A percentile compares a stretch with the other conserved stretches of the same genome.
Evolutionary conservation across 2,797 vertebrate species (phyloP).

Genomic region (Silurus aristotelis): DNA sequence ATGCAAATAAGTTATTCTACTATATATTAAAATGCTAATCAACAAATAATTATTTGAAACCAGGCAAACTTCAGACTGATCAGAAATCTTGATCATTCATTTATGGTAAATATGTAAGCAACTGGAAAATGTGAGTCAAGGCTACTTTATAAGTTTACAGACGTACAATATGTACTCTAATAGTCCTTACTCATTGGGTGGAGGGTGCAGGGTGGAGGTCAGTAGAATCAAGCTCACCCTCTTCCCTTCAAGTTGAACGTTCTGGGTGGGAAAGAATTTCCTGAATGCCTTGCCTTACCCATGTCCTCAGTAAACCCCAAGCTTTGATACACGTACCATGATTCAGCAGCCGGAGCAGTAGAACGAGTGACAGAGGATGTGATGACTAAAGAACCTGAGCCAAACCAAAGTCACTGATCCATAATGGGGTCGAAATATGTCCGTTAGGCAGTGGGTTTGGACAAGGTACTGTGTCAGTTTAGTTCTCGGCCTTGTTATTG

Average conservation of each 20-base stretch:
- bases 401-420: constrained; percentile 36
- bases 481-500: not conserved
- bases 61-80: not conserved
- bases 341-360: constrained; percentile 15
- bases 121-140: not conserved
- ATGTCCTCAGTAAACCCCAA: constrained; percentile 35
- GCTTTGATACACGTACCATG: constrained; percentile 4
- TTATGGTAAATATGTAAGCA: not conserved
- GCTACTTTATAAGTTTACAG: not conserved
- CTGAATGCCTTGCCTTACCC: constrained; percentile 16
- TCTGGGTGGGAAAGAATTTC: constrained; percentile 44
- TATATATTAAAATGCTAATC: not conserved
- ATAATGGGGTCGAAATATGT: not conserved
- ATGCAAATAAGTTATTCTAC: too few species aligned
- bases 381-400: not conserved
- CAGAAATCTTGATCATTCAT: not conserved
- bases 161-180: not conserved
- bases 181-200: not conserved
- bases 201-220: constrained; percentile 17
- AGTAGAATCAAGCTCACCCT: constrained; percentile 21
- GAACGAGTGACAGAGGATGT: not conserved
- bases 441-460: constrained; percentile 20
- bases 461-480: not conserved
- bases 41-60: not conserved
- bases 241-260: constrained; percentile 16